phyloP scores from a whole-genome alignment of 2,888 invertebrate genomes.

The Pimpla rufipes region DNA sequence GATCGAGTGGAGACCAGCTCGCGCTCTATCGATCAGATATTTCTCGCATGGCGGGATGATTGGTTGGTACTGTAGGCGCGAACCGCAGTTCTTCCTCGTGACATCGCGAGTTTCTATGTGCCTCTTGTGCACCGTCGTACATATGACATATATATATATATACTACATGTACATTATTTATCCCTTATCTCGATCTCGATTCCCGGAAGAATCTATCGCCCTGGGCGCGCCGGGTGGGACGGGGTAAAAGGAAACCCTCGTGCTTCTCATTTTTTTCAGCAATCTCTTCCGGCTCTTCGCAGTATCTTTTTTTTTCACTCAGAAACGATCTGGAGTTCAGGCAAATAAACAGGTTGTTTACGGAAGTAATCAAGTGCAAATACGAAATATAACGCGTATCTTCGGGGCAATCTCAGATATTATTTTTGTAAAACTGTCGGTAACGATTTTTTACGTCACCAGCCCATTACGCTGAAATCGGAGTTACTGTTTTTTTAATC shows the following conservation, averaged over 20 bases:
- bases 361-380: not conserved
- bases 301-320: not conserved
- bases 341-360: not conserved
- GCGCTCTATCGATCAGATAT: constrained; percentile 6
- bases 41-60: constrained; percentile 4
- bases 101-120: not conserved
- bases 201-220: constrained; percentile 1
- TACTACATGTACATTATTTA: not conserved
- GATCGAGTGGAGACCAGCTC: constrained; percentile 6
- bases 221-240: not conserved
- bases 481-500: no score
- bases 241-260: not conserved
- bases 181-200: not conserved
- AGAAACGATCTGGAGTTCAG: not conserved
- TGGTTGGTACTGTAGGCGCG: not conserved
- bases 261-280: not conserved
- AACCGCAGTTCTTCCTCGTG: not conserved
- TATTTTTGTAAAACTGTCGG: no score
- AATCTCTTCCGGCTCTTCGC: not conserved
- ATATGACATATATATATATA: not conserved
- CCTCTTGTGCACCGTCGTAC: no score
- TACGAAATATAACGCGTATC: not conserved
- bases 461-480: no score
- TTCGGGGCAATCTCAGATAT: not conserved
- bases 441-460: no score